Conservation (phyloP, 1,140 invertebrate genomes). For the Drosophila punjabiensis region DNA sequence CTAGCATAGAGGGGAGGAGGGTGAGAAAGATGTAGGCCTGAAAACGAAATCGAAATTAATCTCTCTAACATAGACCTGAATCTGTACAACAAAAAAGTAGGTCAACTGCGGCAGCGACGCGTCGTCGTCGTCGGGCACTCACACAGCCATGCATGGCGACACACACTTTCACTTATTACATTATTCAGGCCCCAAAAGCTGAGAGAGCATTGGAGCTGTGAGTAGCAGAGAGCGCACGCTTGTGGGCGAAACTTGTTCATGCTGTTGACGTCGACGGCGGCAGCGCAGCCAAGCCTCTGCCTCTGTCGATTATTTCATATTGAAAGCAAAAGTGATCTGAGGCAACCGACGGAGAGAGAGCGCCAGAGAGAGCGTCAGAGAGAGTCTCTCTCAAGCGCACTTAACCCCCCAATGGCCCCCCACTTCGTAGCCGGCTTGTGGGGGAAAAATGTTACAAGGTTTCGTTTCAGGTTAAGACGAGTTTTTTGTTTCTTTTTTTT, state of each 20-base stretch:
- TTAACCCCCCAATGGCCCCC: conserved; percentile 16
- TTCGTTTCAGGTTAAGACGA: conserved; percentile 84
- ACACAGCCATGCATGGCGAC: conserved; percentile 34
- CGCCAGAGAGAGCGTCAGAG: conserved; percentile 28
- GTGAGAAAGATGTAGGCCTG: conserved; percentile 46
- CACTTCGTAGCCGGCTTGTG: conserved; percentile 65
- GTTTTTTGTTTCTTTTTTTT: conserved; percentile 65
- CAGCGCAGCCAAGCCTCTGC: conserved; percentile 26
- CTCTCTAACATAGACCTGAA: conserved; percentile 86
- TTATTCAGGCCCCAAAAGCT: conserved; percentile 77
- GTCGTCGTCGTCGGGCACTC: conserved; percentile 25
- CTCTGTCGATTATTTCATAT: conserved; percentile 84
- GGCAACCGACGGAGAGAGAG: conserved; percentile 23
- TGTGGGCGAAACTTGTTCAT: conserved; percentile 79
- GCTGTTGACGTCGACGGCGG: conserved; percentile 10
- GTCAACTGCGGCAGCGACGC: conserved; percentile 72
- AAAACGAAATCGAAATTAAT: conserved; percentile 85
- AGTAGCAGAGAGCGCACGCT: conserved; percentile 19
- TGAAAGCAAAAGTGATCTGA: conserved; percentile 85
- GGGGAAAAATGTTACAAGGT: conserved; percentile 84
- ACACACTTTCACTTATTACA: conserved; percentile 85
- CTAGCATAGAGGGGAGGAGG: not conserved
- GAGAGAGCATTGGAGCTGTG: conserved; percentile 22
- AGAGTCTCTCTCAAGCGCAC: conserved; percentile 50
- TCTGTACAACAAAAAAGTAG: conserved; percentile 83